Conservation (phyloP, 2,888 invertebrate species). For the Petrophora chlorosata region DNA sequence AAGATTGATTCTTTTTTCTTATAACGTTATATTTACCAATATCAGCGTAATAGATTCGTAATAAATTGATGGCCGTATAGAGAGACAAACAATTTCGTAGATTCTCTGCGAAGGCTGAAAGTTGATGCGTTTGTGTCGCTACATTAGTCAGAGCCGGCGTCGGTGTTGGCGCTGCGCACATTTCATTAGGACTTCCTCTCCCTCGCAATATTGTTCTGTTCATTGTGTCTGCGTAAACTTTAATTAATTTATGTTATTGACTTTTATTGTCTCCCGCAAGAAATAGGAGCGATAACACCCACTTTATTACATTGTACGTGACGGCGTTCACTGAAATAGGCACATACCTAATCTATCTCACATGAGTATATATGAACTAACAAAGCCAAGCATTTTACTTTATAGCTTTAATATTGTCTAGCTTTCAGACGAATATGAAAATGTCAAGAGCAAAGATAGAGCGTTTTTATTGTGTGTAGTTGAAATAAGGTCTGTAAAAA, state of each 20-base stretch:
- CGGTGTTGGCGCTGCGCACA: slow-evolving; percentile 58
- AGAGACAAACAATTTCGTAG: slow-evolving; percentile 35
- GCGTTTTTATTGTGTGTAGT: slow-evolving; percentile 21
- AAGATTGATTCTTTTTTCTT: slow-evolving; percentile 7
- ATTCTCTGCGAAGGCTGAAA: slow-evolving; percentile 45
- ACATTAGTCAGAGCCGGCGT: slow-evolving; percentile 65
- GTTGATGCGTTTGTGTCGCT: slow-evolving; percentile 71
- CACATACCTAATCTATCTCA: neutral
- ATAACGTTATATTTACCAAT: slow-evolving; percentile 10
- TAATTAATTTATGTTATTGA: slow-evolving; percentile 71
- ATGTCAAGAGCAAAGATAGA: slow-evolving; percentile 27
- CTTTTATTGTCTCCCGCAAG: slow-evolving; percentile 47
- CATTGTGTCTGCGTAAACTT: slow-evolving; percentile 66
- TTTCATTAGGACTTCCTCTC: slow-evolving; percentile 71
- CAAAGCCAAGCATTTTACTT: slow-evolving; percentile 20
- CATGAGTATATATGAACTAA: neutral
- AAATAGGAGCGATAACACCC: slow-evolving; percentile 31
- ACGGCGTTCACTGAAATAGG: slow-evolving; percentile 7
- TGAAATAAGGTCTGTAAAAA: slow-evolving; percentile 20
- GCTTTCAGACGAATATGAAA: slow-evolving; percentile 33
- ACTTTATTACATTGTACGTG: slow-evolving; percentile 26
- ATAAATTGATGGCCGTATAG: slow-evolving; percentile 24
- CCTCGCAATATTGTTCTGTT: slow-evolving; percentile 67
- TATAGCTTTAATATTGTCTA: slow-evolving; percentile 22
- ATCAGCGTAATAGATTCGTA: slow-evolving; percentile 17